Evolutionary conservation across 2,113 vertebrate genomes (phyloP).

Genomic region (Dromiciops gliroides): DNA sequence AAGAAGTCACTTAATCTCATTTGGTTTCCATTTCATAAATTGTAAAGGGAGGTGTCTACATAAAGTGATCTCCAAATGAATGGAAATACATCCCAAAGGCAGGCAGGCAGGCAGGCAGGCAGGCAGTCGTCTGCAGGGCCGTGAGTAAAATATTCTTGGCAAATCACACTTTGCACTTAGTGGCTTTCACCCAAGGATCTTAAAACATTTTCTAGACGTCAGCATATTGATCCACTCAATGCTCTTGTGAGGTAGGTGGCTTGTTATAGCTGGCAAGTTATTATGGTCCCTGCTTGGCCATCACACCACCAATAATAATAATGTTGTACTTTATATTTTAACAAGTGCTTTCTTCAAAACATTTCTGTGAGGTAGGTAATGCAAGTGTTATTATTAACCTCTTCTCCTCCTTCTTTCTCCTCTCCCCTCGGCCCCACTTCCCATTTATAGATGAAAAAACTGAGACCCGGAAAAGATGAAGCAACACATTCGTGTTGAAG

Average conservation of each 20-base stretch:
- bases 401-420: background rate
- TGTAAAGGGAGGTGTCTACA: background rate
- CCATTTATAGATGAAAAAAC: background rate
- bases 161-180: slow-evolving; percentile 58
- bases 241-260: slow-evolving; percentile 42
- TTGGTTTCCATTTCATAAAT: slow-evolving; percentile 20
- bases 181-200: slow-evolving; percentile 44
- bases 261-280: slow-evolving; percentile 22
- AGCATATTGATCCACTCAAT: slow-evolving; percentile 16
- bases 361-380: background rate
- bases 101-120: background rate
- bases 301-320: background rate
- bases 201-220: slow-evolving; percentile 20
- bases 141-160: slow-evolving; percentile 55
- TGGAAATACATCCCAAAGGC: slow-evolving; percentile 8
- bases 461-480: background rate
- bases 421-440: background rate
- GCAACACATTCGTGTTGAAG: background rate
- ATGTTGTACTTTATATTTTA: background rate
- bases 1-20: background rate
- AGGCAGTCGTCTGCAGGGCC: slow-evolving; percentile 10
- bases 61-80: slow-evolving; percentile 1
- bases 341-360: background rate
- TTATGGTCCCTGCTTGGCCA: background rate
- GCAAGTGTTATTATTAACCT: background rate